A percentile compares a stretch with the other conserved stretches of the same genome.
Evolutionary conservation across 1,140 invertebrate species (phyloP).

Genomic region (Eulimnadia texana): DNA sequence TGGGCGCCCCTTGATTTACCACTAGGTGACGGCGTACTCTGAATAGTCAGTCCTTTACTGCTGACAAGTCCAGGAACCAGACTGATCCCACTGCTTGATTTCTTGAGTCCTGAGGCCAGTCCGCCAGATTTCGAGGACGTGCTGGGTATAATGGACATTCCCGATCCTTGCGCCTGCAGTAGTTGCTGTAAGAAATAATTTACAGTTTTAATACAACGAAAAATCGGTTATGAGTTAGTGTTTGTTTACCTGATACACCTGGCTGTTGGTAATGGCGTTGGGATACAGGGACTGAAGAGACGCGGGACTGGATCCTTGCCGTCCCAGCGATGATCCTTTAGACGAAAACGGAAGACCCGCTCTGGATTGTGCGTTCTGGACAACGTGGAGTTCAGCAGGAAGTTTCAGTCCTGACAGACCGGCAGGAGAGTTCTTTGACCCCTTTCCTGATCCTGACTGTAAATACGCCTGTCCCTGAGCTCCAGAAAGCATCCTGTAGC

Average conservation of each 20-base stretch:
- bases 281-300: not conserved
- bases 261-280: constrained; percentile 19
- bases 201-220: not conserved
- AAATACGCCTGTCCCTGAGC: not conserved
- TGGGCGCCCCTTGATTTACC: constrained; percentile 23
- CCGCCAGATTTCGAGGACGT: not conserved
- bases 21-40: not conserved
- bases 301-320: not conserved
- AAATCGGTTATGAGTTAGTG: constrained; percentile 6
- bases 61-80: constrained; percentile 1
- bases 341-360: not conserved
- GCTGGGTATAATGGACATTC: constrained; percentile 1
- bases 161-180: constrained; percentile 3
- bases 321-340: not conserved
- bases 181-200: constrained; percentile 1
- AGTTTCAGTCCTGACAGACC: constrained; percentile 2
- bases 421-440: not conserved
- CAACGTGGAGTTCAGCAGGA: constrained; percentile 12
- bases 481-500: not conserved
- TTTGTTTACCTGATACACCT: constrained; percentile 46
- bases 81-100: constrained; percentile 2
- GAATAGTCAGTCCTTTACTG: constrained; percentile 2
- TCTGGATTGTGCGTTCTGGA: not conserved
- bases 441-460: not conserved
- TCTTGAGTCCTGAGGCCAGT: not conserved